Conservation (phyloP, 1,140 invertebrate genomes). For the Brachionus paranguensis region DNA sequence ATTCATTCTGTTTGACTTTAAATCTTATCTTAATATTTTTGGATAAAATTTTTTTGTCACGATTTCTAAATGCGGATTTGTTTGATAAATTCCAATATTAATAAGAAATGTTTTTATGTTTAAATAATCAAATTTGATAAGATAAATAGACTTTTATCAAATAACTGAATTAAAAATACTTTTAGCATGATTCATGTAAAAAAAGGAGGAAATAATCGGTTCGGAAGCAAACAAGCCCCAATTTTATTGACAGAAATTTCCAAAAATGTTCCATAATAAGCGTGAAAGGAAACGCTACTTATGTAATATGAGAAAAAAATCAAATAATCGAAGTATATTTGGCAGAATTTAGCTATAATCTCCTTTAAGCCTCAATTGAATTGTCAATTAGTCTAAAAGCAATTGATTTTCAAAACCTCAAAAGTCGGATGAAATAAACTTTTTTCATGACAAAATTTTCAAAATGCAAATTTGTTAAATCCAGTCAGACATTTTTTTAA, state of each 20-base stretch:
- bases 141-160: neutral
- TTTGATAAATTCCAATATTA: neutral
- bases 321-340: neutral
- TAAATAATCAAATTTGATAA: neutral
- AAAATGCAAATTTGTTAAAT: neutral
- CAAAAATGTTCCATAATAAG: constrained; percentile 28
- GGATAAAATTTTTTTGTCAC: neutral
- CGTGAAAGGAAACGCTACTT: neutral
- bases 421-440: neutral
- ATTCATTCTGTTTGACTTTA: too few relatives aligned
- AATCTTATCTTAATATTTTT: too few relatives aligned
- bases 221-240: neutral
- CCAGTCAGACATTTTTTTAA: neutral
- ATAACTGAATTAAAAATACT: neutral
- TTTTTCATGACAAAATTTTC: neutral
- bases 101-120: neutral
- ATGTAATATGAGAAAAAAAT: neutral
- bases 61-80: neutral
- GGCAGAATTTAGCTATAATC: constrained; percentile 38
- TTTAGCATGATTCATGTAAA: constrained; percentile 28
- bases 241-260: neutral
- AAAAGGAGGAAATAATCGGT: constrained; percentile 40
- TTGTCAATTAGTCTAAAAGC: constrained; percentile 13
- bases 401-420: neutral
- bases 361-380: neutral